Evolutionary conservation across 1,140 invertebrate species (phyloP).

Genomic region (Lasioglossum albipes): DNA sequence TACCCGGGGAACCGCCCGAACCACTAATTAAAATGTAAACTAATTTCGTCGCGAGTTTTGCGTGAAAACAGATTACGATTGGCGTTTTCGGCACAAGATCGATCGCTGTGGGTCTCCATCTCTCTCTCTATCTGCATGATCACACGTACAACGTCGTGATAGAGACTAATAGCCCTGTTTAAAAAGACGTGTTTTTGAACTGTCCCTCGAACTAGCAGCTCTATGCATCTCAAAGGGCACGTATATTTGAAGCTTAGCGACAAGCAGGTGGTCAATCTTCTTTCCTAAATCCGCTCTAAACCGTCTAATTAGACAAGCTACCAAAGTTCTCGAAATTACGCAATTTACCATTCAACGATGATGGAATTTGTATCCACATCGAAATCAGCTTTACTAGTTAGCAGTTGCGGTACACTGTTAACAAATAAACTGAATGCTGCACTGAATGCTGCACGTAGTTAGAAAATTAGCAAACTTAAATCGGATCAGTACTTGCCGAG

Average conservation of each 20-base stretch:
- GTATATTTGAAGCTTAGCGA: conserved; percentile 54
- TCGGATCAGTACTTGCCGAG: too few species aligned
- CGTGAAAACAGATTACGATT: conserved; percentile 38
- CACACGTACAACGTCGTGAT: conserved; percentile 14
- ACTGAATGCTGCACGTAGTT: too few species aligned
- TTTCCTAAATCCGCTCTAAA: conserved; percentile 55
- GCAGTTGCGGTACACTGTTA: too few species aligned
- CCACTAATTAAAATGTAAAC: conserved; percentile 69
- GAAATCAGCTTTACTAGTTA: neutral
- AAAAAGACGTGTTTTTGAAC: conserved; percentile 45
- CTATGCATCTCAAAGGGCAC: conserved; percentile 57
- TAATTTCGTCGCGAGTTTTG: conserved; percentile 46
- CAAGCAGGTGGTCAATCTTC: conserved; percentile 50
- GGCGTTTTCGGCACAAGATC: neutral
- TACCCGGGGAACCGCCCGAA: neutral
- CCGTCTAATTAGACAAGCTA: conserved; percentile 57
- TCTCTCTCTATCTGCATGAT: too few species aligned
- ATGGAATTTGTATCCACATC: neutral
- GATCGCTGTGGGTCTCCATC: neutral
- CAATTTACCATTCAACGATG: neutral
- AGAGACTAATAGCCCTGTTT: conserved; percentile 63
- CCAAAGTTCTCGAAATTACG: conserved; percentile 3
- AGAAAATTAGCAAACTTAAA: too few species aligned
- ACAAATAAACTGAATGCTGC: too few species aligned
- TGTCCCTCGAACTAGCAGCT: neutral